phyloP scores from a whole-genome alignment of 2,797 vertebrate genomes.

The Rhinoraja longicauda region DNA sequence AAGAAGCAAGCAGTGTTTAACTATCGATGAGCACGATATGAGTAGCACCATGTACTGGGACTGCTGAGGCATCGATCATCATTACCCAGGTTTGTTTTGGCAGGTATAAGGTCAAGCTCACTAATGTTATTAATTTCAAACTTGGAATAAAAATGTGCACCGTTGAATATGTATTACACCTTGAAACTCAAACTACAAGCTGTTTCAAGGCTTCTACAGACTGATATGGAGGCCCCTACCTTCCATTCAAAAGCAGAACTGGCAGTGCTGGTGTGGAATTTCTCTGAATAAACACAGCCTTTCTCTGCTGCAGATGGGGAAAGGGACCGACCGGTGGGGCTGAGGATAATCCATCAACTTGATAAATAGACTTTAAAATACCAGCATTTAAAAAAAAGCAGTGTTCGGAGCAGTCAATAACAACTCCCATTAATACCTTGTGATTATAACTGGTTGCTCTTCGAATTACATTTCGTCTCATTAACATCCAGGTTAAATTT shows the following conservation, averaged over 20 bases:
- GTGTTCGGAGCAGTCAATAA: not conserved
- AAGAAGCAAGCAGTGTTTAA: not conserved
- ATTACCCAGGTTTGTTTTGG: constrained; percentile 15
- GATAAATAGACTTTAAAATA: constrained; percentile 2
- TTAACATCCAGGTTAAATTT: constrained; percentile 57
- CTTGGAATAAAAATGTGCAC: not conserved
- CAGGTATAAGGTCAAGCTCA: not conserved
- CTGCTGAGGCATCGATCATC: not conserved
- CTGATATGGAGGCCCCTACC: not conserved
- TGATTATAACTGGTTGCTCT: constrained; percentile 12
- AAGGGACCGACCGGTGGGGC: too few species aligned
- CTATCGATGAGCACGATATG: not conserved
- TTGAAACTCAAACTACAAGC: constrained; percentile 7
- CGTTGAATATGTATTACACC: not conserved
- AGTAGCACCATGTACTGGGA: not conserved
- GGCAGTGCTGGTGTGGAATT: not conserved
- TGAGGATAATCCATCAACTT: not conserved
- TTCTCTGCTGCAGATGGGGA: not conserved
- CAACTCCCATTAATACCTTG: not conserved
- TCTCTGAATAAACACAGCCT: not conserved
- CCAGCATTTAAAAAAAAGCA: constrained; percentile 18
- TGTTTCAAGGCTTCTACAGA: not conserved
- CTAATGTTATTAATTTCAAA: constrained; percentile 31
- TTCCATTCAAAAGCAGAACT: not conserved
- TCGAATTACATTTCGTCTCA: constrained; percentile 53